These are phyloP conservation scores for Grus americana DNA, from an alignment of 2,113 vertebrate genomes.

Conservation along the genomic window DNA sequence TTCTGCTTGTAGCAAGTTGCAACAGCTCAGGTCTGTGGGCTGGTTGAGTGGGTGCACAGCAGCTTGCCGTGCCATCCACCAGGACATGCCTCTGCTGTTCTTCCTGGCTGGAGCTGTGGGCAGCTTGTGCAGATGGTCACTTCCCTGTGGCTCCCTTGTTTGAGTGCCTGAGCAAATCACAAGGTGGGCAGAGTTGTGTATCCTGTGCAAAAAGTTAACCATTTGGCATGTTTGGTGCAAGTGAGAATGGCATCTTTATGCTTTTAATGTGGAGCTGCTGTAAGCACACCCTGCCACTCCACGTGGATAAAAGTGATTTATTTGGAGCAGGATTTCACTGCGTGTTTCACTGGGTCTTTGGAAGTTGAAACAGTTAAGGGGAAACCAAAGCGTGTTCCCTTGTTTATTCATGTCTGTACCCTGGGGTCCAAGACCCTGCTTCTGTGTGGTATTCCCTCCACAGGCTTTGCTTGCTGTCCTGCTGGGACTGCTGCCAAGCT, in stretches of 20 bases:
- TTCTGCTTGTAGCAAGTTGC: not conserved
- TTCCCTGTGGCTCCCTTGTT: not conserved
- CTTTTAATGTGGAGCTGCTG: not conserved
- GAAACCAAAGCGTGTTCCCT: not conserved
- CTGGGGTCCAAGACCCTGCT: not conserved
- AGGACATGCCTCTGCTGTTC: not conserved
- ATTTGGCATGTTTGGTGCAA: not conserved
- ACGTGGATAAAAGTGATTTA: not conserved
- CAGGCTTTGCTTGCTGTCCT: not conserved
- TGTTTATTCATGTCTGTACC: not conserved
- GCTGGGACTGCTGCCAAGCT: not conserved
- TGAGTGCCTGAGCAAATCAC: not conserved
- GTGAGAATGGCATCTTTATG: not conserved
- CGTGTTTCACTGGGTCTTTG: not conserved
- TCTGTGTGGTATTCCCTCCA: not conserved
- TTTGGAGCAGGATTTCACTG: not conserved
- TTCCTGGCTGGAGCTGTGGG: fast-evolving
- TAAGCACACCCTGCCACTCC: not conserved
- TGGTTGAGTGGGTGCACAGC: not conserved
- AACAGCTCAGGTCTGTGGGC: not conserved
- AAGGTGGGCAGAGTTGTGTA: not conserved
- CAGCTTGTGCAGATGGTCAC: fast-evolving
- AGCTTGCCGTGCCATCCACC: fast-evolving
- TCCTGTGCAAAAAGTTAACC: not conserved
- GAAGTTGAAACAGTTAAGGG: not conserved